These are phyloP conservation scores for Erebia epiphron DNA, from an alignment of 2,888 invertebrate species.

Conservation along the genomic window DNA sequence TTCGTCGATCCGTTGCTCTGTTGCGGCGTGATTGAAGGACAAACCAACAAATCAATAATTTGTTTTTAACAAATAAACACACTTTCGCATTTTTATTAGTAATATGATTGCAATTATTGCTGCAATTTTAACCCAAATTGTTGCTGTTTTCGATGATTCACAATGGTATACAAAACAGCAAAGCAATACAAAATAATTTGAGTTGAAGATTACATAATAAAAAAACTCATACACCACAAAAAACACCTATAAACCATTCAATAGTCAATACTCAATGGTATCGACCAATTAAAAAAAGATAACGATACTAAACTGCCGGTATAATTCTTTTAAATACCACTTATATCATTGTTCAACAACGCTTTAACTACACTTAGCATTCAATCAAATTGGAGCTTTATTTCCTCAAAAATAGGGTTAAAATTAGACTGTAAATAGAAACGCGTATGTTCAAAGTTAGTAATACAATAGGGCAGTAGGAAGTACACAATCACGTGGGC, in stretches of 20 bases:
- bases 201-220: too few relatives aligned
- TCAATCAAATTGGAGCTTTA: conserved; percentile 21
- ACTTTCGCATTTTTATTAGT: too few relatives aligned
- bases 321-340: conserved; percentile 33
- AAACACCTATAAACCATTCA: background rate
- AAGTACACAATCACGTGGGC: conserved; percentile 59
- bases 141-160: background rate
- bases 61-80: too few relatives aligned
- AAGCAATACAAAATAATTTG: background rate
- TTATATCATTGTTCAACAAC: background rate
- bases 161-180: background rate
- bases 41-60: too few relatives aligned
- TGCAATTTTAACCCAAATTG: too few relatives aligned
- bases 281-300: conserved; percentile 35
- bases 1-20: too few relatives aligned
- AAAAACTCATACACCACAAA: background rate
- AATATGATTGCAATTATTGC: too few relatives aligned
- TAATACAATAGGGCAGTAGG: conserved; percentile 43
- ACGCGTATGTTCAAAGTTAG: conserved; percentile 16
- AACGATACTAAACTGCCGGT: conserved; percentile 22
- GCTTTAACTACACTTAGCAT: conserved; percentile 6
- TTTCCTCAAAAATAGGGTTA: conserved; percentile 5
- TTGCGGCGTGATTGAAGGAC: too few relatives aligned
- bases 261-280: conserved; percentile 12
- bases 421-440: conserved; percentile 27